Conservation (phyloP, 2,888 invertebrate genomes). For the Conchocele bisecta region DNA sequence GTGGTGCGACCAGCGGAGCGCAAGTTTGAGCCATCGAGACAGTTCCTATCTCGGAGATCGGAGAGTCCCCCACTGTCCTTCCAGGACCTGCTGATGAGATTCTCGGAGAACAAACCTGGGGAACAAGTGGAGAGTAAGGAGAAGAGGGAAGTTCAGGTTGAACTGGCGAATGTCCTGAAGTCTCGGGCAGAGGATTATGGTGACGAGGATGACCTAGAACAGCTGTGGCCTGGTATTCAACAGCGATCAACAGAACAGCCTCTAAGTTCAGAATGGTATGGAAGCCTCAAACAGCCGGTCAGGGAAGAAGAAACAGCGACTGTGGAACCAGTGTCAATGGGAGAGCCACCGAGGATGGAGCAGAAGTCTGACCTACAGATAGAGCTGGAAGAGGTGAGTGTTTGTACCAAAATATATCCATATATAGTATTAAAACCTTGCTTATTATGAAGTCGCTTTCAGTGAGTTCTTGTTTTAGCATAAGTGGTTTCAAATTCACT, state of each 20-base stretch:
- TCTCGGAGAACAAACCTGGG: constrained; percentile 32
- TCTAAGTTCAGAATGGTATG: no score
- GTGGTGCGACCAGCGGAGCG: constrained; percentile 6
- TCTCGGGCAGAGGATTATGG: constrained; percentile 37
- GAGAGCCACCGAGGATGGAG: no score
- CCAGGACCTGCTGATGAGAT: constrained; percentile 45
- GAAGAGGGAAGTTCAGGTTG: constrained; percentile 47
- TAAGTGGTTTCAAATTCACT: no score
- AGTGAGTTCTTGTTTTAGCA: no score
- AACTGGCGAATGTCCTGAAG: constrained; percentile 43
- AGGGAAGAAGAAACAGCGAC: no score
- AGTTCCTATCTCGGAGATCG: constrained; percentile 17
- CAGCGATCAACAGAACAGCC: no score
- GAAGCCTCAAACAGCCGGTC: no score
- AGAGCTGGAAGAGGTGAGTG: constrained; percentile 51
- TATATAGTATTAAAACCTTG: no score
- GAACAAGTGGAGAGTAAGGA: constrained; percentile 40
- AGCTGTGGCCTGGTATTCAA: no score
- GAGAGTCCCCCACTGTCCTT: constrained; percentile 49
- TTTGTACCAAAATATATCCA: no score
- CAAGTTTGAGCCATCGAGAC: background rate
- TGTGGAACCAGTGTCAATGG: no score
- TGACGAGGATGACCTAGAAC: no score
- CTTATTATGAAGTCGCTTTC: background rate
- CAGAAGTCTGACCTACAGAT: constrained; percentile 22